These are phyloP conservation scores for Aptenodytes patagonicus DNA, from an alignment of 2,113 vertebrate genomes.

Conservation along the genomic window DNA sequence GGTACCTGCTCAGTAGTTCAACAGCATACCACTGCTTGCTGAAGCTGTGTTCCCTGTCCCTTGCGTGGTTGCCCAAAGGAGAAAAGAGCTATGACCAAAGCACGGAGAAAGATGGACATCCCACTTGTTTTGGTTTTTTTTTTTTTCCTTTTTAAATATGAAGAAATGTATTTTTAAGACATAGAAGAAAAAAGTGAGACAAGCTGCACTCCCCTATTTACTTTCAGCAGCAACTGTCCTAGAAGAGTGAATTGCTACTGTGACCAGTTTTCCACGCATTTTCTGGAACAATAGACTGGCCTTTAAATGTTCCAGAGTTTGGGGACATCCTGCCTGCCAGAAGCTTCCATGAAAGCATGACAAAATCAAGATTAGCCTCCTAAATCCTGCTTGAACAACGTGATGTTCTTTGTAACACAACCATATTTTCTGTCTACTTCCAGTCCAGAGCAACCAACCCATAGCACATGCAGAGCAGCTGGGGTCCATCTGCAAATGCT, in stretches of 20 bases:
- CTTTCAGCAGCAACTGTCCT: not conserved
- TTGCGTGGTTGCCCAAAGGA: not conserved
- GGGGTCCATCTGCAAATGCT: not conserved
- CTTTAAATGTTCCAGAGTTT: not conserved
- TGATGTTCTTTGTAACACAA: not conserved
- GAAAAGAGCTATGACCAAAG: not conserved
- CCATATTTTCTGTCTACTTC: not conserved
- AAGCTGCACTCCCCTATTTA: not conserved
- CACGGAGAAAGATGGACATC: accelerated
- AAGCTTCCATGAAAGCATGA: not conserved
- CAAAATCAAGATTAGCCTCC: not conserved
- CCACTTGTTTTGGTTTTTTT: not conserved
- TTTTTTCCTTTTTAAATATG: not conserved
- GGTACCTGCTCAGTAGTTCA: not conserved
- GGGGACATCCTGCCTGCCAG: not conserved
- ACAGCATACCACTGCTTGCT: not conserved
- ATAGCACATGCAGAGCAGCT: not conserved
- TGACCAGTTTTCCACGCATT: not conserved
- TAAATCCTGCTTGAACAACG: not conserved
- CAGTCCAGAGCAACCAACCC: not conserved
- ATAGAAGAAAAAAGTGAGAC: not conserved
- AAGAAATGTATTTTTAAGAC: not conserved
- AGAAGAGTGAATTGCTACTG: not conserved
- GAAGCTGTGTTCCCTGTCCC: not conserved
- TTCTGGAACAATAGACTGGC: not conserved